These are phyloP conservation scores for Papilio aristodemus DNA, from an alignment of 1,140 invertebrate genomes.

Conservation along the genomic window DNA sequence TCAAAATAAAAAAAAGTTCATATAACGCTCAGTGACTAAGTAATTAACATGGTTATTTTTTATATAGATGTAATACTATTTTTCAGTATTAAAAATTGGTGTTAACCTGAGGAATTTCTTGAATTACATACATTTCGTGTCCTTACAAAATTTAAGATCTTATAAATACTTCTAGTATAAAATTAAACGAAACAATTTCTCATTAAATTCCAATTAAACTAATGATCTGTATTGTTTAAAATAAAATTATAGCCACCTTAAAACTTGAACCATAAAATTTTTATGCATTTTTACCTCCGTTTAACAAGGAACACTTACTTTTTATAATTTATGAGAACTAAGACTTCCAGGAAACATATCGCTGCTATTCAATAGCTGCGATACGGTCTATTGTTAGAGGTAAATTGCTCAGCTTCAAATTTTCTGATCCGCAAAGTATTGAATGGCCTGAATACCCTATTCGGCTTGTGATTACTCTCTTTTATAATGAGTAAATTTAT, in stretches of 20 bases:
- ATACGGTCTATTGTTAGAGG: conserved; percentile 62
- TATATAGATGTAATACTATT: not conserved
- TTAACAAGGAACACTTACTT: not conserved
- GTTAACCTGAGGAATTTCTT: too few relatives aligned
- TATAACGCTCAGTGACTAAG: not conserved
- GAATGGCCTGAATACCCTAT: conserved; percentile 50
- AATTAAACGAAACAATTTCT: too few relatives aligned
- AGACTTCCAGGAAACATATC: conserved; percentile 54
- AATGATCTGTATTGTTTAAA: too few relatives aligned
- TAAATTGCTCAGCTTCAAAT: conserved; percentile 67
- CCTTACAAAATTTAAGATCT: too few relatives aligned
- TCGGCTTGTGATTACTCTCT: conserved; percentile 36
- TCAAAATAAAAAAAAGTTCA: not conserved
- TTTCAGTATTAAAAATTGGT: not conserved
- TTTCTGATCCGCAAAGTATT: conserved; percentile 57
- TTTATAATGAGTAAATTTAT: not conserved
- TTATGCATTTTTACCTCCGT: too few relatives aligned
- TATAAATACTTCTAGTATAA: too few relatives aligned
- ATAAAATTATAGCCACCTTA: too few relatives aligned
- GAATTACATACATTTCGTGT: too few relatives aligned
- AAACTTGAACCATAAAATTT: too few relatives aligned
- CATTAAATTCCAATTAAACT: too few relatives aligned
- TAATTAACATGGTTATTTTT: not conserved
- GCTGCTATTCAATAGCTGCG: conserved; percentile 64
- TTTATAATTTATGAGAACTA: not conserved